Base-by-base conservation (phyloP, 1,140 invertebrate species). In the Pseudomyrmex dendroicus region DNA sequence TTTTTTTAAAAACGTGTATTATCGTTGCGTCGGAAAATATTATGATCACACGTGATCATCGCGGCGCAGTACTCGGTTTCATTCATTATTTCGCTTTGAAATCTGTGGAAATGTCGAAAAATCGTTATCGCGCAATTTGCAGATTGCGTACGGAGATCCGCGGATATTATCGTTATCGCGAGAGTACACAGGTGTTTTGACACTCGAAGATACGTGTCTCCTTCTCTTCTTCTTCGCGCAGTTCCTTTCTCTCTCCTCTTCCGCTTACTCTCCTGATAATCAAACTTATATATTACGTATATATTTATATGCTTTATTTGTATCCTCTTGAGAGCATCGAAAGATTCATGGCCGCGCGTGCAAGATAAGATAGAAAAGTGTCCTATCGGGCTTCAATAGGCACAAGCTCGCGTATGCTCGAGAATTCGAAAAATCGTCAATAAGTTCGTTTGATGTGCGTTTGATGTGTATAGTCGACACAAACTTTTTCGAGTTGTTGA, bases 121-220 rank as follows among this genome's bases (percentile, higher is more conserved):
- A 35, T 35, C 13, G 13, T 77, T 73, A 61, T 70, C 50, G 17
- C 25, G 12, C 17, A 22, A 57, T 17, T 2, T 25, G 13, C 48
- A 50, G 10, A 35, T 70, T 50, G 1, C 13, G n/a, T 25, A 54
- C 68, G 87, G 72, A 89, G 84, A 90, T 61, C 82, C 78, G 84
- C 83, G 70, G 7, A 50, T 22, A 52, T 12, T 25, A 9, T 77
- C 22, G 76, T 88, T 89, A 89, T 90, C 89, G 50, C 12, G 62
- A 83, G 15, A 83, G n/a, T 83, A 80, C 57, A 84, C 88, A 91
- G 83, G 74, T 90, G 86, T 62, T 61, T 70, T 25, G 57, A 68
- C 35, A 35, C 56, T 70, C 62, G 46, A 48, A 48, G 8, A 3
- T 20, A 35, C 20, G 7, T 7, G 35, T 52, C 17, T 52, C 25